Evolutionary conservation across 2,797 vertebrate genomes (phyloP).

Genomic region (Prunella strophiata): DNA sequence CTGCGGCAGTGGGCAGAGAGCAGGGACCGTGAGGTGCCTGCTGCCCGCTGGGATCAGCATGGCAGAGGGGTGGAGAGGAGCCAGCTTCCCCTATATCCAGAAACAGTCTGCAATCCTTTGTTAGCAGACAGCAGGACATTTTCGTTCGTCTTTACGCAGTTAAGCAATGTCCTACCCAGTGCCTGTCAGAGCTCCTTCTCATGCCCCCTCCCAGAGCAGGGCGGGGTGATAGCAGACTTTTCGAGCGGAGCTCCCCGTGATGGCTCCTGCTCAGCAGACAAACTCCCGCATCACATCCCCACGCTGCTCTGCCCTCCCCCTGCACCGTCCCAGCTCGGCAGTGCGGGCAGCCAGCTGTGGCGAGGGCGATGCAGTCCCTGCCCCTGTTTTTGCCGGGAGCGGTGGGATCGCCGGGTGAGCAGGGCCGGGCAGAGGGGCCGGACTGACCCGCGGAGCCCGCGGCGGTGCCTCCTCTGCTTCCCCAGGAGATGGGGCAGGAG

Average conservation of each 20-base stretch:
- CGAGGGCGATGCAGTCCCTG: not conserved
- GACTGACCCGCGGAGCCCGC: not conserved
- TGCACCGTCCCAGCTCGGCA: not conserved
- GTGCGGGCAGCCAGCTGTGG: not conserved
- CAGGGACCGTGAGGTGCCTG: not conserved
- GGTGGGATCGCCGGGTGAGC: not conserved
- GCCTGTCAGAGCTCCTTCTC: not conserved
- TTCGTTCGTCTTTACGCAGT: not conserved
- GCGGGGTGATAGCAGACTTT: not conserved
- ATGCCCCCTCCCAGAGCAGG: not conserved
- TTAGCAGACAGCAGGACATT: not conserved
- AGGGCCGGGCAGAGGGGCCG: not conserved
- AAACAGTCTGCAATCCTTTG: not conserved
- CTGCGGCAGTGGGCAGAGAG: not conserved
- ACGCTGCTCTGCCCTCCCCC: not conserved
- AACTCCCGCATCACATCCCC: not conserved
- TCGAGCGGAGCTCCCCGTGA: not conserved
- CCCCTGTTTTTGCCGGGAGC: not conserved
- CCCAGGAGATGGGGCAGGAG: conserved; percentile 20
- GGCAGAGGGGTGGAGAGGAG: not conserved
- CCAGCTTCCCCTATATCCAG: not conserved
- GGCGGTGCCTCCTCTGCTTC: not conserved
- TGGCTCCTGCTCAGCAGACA: not conserved
- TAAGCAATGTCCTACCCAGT: not conserved
- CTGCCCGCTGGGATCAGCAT: not conserved